Base-by-base conservation (phyloP, 2,113 vertebrate genomes). In the Neomonachus schauinslandi region DNA sequence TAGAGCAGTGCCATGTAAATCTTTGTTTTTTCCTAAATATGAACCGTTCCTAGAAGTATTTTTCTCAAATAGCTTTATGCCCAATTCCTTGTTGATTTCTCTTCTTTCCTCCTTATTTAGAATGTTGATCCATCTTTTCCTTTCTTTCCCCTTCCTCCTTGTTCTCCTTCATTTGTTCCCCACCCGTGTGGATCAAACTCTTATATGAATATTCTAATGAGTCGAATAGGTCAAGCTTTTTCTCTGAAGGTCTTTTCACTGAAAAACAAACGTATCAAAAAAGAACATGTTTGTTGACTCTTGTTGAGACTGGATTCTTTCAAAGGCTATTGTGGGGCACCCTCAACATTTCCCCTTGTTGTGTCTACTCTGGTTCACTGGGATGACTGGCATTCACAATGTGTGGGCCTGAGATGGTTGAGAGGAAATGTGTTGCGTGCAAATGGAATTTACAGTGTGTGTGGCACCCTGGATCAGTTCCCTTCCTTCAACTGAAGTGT, bases 391-490 rank as follows among this genome's bases (percentile, higher is more conserved):
- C 15, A 4, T 83, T 94, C 77, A 91, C 11, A 13, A 0, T 36
- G 31, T 93, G 82, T 94, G 86, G 92, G 72, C 85, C 86, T 3
- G 16, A 72, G 55, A 83, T 72, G 65, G 21, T 15, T 53, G 21
- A 85, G 96, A 96, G 65, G 33, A 18, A 9, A 49, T 28, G 13
- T 88, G 96, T 96, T 88, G 33, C 79, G 3, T 84, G 63, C 77
- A 85, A 65, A 57, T 88, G 81, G 89, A 93, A 96, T 95, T 84
- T 85, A 67, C 53, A 91, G 5, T 79, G 18, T 89, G 53, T 91
- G 87, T 87, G 65, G 83, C 93, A 72, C 77, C 79, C 92, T 97
- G 92, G 80, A 13, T 61, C 72, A 74, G 88, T 88, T 92, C 76
- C 4, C n/a, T 67, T 95, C 21, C 82, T 96, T 94, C 84, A n/a